Conservation (phyloP, 1,140 invertebrate genomes). For the Belonocnema kinseyi region DNA sequence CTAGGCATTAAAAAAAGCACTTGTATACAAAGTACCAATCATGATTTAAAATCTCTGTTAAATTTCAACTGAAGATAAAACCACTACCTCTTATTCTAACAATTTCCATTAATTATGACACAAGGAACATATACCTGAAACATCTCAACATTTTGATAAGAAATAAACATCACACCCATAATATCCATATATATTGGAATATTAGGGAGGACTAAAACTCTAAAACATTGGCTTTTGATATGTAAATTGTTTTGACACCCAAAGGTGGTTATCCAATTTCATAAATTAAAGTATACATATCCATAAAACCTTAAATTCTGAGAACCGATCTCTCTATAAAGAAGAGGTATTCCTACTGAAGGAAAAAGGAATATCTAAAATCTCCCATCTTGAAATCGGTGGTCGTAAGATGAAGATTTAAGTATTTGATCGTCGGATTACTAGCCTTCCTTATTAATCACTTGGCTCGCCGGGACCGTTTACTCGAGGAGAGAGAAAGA, state of each 20-base stretch:
- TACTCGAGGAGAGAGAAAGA: slow-evolving; percentile 3
- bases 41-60: neutral
- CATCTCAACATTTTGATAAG: neutral
- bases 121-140: neutral
- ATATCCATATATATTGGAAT: slow-evolving; percentile 1
- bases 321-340: slow-evolving; percentile 4
- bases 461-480: neutral
- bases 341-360: slow-evolving; percentile 9
- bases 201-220: neutral
- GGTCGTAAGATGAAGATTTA: slow-evolving; percentile 16
- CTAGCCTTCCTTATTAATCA: slow-evolving; percentile 15
- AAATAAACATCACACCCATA: slow-evolving; percentile 3
- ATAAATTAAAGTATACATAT: slow-evolving; percentile 25
- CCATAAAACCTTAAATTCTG: slow-evolving; percentile 11
- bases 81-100: neutral
- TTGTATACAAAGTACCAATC: slow-evolving; percentile 1
- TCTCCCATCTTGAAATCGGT: slow-evolving; percentile 13
- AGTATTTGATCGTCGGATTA: neutral
- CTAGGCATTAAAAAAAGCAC: neutral
- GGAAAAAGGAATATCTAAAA: slow-evolving; percentile 6
- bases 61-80: neutral
- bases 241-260: slow-evolving; percentile 30
- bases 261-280: slow-evolving; percentile 30
- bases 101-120: slow-evolving; percentile 8
- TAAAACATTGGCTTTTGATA: slow-evolving; percentile 28